Percentiles rank a stretch among this genome's conserved stretches.
Evolutionary conservation across 2,113 vertebrate species (phyloP).

Genomic region (Gymnobelideus leadbeateri): DNA sequence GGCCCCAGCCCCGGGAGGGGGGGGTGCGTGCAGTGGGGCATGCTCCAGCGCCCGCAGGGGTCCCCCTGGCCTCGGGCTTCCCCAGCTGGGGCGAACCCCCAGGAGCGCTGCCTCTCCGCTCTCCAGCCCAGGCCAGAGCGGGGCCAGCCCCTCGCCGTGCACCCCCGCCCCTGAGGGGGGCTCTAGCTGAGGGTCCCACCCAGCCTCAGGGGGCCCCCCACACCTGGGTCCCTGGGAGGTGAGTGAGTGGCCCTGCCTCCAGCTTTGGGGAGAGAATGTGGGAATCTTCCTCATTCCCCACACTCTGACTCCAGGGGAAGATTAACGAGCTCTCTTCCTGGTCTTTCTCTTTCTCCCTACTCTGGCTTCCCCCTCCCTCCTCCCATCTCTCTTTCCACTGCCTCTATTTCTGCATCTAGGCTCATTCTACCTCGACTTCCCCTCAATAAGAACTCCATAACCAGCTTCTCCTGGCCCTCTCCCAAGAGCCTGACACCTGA

Average conservation of each 20-base stretch:
- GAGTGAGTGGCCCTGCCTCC: constrained; percentile 68
- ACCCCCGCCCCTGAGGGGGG: neutral
- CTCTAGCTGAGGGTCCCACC: neutral
- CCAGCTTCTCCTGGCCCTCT: constrained; percentile 60
- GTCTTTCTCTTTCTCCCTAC: neutral
- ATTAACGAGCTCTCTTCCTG: neutral
- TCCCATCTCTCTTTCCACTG: constrained; percentile 7
- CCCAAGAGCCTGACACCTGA: constrained; percentile 66
- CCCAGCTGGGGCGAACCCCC: constrained; percentile 52
- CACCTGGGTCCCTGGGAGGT: constrained; percentile 70
- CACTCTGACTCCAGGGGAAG: neutral
- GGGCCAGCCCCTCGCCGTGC: constrained; percentile 19
- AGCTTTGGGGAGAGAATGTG: constrained; percentile 42
- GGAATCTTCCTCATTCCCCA: neutral
- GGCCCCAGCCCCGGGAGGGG: constrained; percentile 43
- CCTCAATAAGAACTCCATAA: constrained; percentile 53
- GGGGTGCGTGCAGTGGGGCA: constrained; percentile 25
- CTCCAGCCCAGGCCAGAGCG: constrained; percentile 41
- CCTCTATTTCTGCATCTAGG: neutral
- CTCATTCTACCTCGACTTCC: constrained; percentile 52
- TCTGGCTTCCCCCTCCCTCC: neutral
- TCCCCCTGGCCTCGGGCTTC: neutral
- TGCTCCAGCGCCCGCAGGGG: constrained; percentile 56
- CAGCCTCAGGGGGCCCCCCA: constrained; percentile 13
- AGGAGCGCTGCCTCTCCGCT: constrained; percentile 65